Evolutionary conservation across 2,113 vertebrate genomes (phyloP).

Genomic region (Oreamnos americanus): DNA sequence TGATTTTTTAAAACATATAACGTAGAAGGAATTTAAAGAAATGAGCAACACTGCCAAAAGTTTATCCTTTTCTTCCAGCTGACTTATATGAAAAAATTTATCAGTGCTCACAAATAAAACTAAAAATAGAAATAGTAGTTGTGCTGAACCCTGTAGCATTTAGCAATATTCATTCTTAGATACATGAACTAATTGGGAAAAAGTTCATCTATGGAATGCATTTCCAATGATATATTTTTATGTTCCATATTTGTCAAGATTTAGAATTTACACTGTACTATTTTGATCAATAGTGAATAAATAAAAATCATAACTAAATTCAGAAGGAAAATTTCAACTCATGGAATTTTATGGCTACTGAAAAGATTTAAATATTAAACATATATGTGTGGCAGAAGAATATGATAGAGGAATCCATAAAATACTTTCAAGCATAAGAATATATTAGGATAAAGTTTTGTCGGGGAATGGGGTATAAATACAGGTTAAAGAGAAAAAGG

Average conservation of each 20-base stretch:
- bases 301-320: not conserved
- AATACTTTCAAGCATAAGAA: not conserved
- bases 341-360: not conserved
- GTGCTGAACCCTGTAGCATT: not conserved
- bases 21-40: not conserved
- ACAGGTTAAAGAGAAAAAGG: slow-evolving; percentile 35
- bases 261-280: not conserved
- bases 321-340: not conserved
- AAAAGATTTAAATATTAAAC: not conserved
- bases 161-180: not conserved
- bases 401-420: not conserved
- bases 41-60: not conserved
- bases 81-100: slow-evolving; percentile 16
- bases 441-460: not conserved
- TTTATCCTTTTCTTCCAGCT: not conserved
- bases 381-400: not conserved
- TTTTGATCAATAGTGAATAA: not conserved
- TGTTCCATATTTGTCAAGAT: not conserved
- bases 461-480: not conserved
- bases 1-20: not conserved
- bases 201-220: not conserved
- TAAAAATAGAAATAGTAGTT: not conserved
- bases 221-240: not conserved
- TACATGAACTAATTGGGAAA: not conserved
- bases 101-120: not conserved